These are phyloP conservation scores for Typhlomys cinereus DNA, from an alignment of 2,113 vertebrate genomes.

Conservation along the genomic window DNA sequence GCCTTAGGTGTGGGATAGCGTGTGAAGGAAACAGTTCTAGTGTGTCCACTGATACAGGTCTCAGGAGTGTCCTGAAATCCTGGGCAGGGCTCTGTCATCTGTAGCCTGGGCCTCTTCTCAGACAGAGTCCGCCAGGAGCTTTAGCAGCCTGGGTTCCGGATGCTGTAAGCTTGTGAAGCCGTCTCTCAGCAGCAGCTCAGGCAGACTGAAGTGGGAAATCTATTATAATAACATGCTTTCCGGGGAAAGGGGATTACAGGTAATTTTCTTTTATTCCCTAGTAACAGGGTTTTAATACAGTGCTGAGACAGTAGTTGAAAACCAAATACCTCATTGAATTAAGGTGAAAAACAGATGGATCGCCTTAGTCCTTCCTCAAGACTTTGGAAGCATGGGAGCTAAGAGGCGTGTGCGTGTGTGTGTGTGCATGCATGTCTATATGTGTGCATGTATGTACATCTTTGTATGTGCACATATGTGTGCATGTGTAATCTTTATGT, in stretches of 20 bases:
- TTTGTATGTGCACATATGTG: no score
- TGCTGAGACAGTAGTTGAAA: conserved; percentile 77
- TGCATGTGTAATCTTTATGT: no score
- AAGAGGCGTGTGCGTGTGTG: no score
- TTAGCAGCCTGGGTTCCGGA: background rate
- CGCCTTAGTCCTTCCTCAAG: conserved; percentile 62
- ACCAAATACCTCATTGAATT: conserved; percentile 81
- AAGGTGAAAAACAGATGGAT: conserved; percentile 71
- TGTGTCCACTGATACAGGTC: background rate
- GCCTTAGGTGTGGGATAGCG: background rate
- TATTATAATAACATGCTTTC: conserved; percentile 80
- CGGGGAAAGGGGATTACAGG: conserved; percentile 78
- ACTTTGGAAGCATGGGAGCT: conserved; percentile 54
- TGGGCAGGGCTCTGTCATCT: no score
- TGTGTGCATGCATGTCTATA: no score
- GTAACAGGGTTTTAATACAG: conserved; percentile 80
- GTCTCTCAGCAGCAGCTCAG: conserved; percentile 68
- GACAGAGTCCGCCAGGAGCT: background rate
- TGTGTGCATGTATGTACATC: no score
- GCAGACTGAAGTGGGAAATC: conserved; percentile 72
- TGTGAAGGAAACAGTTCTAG: background rate
- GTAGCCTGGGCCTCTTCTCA: conserved; percentile 9
- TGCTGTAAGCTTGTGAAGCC: background rate
- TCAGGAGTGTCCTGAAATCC: background rate
- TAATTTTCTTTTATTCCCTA: conserved; percentile 73